A percentile compares a stretch with the other conserved stretches of the same genome.
Evolutionary conservation across 2,888 invertebrate genomes (phyloP).

Genomic region (Drosophila mulleri): DNA sequence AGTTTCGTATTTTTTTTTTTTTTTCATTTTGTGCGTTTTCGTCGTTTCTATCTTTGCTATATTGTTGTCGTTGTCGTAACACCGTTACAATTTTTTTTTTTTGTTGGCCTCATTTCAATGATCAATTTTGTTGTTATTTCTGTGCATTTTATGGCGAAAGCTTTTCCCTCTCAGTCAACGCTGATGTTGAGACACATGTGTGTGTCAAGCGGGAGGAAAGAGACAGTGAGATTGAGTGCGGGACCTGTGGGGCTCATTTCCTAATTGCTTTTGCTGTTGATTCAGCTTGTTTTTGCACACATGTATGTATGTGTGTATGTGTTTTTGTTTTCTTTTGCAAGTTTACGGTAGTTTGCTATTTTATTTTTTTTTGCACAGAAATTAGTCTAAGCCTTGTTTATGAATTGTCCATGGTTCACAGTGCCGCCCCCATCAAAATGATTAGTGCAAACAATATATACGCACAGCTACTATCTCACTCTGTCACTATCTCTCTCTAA

Average conservation of each 20-base stretch:
- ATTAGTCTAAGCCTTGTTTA: conserved; percentile 14
- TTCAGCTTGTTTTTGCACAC: conserved; percentile 8
- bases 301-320: not conserved
- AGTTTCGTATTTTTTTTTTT: conserved; percentile 8
- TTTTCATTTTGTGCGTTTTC: conserved; percentile 19
- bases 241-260: conserved; percentile 37
- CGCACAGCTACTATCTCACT: not conserved
- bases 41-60: conserved; percentile 14
- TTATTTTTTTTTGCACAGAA: not conserved
- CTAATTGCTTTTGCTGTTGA: conserved; percentile 41
- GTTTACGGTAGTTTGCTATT: not conserved
- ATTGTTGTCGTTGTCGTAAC: conserved; percentile 37
- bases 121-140: conserved; percentile 46
- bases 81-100: conserved; percentile 37
- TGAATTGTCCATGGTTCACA: conserved; percentile 27
- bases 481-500: not conserved
- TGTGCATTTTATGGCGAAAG: conserved; percentile 31
- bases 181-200: conserved; percentile 28
- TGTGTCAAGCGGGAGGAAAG: not conserved
- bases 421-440: conserved; percentile 44
- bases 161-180: conserved; percentile 30
- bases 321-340: not conserved
- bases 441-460: conserved; percentile 13
- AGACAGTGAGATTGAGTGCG: not conserved
- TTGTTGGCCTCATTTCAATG: conserved; percentile 50